phyloP scores from a whole-genome alignment of 1,140 invertebrate species.

The Tetragonula clypearis region DNA sequence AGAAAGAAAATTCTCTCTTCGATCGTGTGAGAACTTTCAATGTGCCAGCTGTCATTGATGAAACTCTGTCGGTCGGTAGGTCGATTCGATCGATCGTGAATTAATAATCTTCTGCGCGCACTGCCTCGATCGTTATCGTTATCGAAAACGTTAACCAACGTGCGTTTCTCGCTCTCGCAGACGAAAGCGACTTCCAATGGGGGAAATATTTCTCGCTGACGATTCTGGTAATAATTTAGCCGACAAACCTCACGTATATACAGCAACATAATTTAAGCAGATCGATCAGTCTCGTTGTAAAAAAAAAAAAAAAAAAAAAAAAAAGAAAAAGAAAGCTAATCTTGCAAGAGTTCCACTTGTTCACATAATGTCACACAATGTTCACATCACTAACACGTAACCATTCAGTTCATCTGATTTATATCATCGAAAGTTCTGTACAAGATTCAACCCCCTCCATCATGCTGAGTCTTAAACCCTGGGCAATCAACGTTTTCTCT shows the following conservation, averaged over 20 bases:
- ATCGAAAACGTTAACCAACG: background rate
- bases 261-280: background rate
- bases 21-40: conserved; percentile 56
- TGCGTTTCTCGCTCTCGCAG: conserved; percentile 13
- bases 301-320: background rate
- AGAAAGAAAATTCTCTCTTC: conserved; percentile 10
- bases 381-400: conserved; percentile 37
- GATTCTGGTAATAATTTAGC: background rate
- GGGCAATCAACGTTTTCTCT: conserved; percentile 66
- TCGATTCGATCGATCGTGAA: conserved; percentile 8
- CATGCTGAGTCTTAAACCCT: conserved; percentile 72
- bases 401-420: conserved; percentile 26
- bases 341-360: background rate
- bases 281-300: background rate
- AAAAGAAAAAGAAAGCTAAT: no score
- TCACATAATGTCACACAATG: conserved; percentile 47
- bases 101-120: conserved; percentile 25
- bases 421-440: background rate
- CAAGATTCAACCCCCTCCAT: conserved; percentile 24
- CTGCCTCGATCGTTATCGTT: background rate
- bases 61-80: conserved; percentile 36
- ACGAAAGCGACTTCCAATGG: conserved; percentile 1
- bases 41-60: conserved; percentile 52
- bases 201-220: conserved; percentile 16
- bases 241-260: background rate